A percentile compares a stretch with the other conserved stretches of the same genome.
phyloP scores from a whole-genome alignment of 2,797 vertebrate genomes.

The Spinibarbus caldwelli region DNA sequence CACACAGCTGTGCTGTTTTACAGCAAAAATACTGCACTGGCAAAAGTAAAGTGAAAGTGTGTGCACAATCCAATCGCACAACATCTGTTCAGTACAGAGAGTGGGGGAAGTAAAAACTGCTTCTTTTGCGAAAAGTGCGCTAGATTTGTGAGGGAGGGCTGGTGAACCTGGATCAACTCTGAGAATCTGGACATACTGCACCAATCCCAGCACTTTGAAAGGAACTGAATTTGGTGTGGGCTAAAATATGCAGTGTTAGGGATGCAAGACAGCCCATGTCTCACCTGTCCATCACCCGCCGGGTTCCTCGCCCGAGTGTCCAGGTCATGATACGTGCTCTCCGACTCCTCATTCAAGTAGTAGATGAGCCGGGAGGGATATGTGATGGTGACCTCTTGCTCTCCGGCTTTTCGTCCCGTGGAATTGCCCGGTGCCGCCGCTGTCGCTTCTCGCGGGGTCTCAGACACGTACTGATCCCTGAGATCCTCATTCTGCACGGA shows the following conservation, averaged over 20 bases:
- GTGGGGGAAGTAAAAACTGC: conserved; percentile 57
- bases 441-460: conserved; percentile 47
- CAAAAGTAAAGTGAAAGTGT: conserved; percentile 50
- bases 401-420: conserved; percentile 68
- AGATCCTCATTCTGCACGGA: conserved; percentile 58
- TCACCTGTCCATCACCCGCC: conserved; percentile 84
- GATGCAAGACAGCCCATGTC: conserved; percentile 35
- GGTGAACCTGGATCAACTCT: conserved; percentile 30
- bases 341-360: conserved; percentile 85
- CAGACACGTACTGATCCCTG: conserved; percentile 49
- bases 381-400: conserved; percentile 77
- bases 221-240: neutral
- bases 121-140: conserved; percentile 59
- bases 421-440: conserved; percentile 59
- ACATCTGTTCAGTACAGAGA: conserved; percentile 30
- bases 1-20: conserved; percentile 43
- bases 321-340: conserved; percentile 84
- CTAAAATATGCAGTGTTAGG: neutral
- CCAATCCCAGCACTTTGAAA: conserved; percentile 56
- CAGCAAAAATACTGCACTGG: conserved; percentile 56
- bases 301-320: conserved; percentile 85
- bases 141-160: conserved; percentile 41
- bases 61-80: conserved; percentile 51
- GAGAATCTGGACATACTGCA: conserved; percentile 56
- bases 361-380: conserved; percentile 87